Evolutionary conservation across 2,888 invertebrate genomes (phyloP).

Genomic region (Parnassius apollo): DNA sequence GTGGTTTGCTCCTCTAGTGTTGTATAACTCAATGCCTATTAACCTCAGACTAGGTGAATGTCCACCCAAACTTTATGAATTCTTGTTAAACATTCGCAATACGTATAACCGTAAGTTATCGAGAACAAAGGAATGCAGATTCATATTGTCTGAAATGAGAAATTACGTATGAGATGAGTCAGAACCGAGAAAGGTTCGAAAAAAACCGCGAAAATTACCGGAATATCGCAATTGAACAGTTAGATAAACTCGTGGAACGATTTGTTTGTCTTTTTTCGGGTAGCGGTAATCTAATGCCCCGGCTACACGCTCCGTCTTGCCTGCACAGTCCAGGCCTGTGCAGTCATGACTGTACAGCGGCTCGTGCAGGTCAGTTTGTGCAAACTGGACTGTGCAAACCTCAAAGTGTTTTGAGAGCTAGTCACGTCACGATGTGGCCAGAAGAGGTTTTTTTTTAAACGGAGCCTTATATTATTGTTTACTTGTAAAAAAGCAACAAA

Average conservation of each 20-base stretch:
- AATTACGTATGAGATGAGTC: constrained; percentile 41
- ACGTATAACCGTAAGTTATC: constrained; percentile 21
- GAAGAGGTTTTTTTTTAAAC: too few species aligned
- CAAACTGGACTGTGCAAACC: too few species aligned
- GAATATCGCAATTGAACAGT: constrained; percentile 52
- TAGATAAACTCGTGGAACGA: constrained; percentile 42
- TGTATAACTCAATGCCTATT: too few species aligned
- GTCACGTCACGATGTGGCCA: too few species aligned
- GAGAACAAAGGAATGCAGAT: constrained; percentile 30
- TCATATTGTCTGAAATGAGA: constrained; percentile 55
- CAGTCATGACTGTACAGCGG: too few species aligned
- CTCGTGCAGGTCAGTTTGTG: too few species aligned
- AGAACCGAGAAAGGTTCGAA: constrained; percentile 41
- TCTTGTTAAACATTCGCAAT: constrained; percentile 5
- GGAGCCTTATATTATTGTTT: too few species aligned
- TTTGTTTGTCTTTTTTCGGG: constrained; percentile 43
- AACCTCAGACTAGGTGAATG: constrained; percentile 1
- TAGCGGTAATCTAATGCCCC: constrained; percentile 32
- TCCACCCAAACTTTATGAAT: constrained; percentile 5
- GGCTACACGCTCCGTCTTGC: too few species aligned
- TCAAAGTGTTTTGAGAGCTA: too few species aligned
- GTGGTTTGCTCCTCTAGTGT: too few species aligned
- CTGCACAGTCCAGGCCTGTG: too few species aligned
- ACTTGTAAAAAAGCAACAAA: too few species aligned
- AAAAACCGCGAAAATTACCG: constrained; percentile 44